Base-by-base conservation (phyloP, 2,888 invertebrate genomes). In the Orchestes rusci region DNA sequence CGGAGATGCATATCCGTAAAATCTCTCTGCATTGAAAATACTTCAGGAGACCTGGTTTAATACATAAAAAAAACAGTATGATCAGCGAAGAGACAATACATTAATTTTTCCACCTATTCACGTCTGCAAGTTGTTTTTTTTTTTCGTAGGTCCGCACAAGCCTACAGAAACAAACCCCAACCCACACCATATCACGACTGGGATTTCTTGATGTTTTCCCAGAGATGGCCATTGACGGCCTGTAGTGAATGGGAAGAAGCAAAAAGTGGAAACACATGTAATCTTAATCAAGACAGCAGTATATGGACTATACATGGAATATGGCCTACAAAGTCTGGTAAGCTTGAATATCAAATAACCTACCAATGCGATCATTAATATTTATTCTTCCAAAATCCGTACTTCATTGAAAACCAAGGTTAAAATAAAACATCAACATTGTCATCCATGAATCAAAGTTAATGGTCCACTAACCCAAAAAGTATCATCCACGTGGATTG, bases 271-370 rank as follows among this genome's bases (percentile, higher is more conserved):
- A 78, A 84, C 56, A 69, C 72, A 2, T 90, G 89, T 59, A 62
- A 67, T 0, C 64, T 86, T 54, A 86, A 85, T 2, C 64, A 63
- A 1, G 70, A 73, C 35, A 69, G 67, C 10, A 72, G 77, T 39
- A 69, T 77, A 2, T 90, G 89, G 89, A 79, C 82, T 0, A 76
- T 90, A 20, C 89, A 90, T 59, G 89, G 89, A 2, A 72, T 89
- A 28, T 90, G 90, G 90, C 90, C 90, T 0, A 84, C 0, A 79
- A 80, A 60, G 64, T 72, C 1, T 34, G 50, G 52, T 50, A 38
- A 36, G 34, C 27, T 15, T 10, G 7, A 17, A 27, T n/a, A 32
- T n/a, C 16, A 8, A 13, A 10, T 32, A 3, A 16, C 7, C 3
- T 15, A 3, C 12, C 10, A 5, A 32, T 16, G 32, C 32, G 5